Evolutionary conservation across 2,797 vertebrate genomes (phyloP), one percentile per base, ranked within the genome.

Genomic region (Hemitrygon akajei): DNA sequence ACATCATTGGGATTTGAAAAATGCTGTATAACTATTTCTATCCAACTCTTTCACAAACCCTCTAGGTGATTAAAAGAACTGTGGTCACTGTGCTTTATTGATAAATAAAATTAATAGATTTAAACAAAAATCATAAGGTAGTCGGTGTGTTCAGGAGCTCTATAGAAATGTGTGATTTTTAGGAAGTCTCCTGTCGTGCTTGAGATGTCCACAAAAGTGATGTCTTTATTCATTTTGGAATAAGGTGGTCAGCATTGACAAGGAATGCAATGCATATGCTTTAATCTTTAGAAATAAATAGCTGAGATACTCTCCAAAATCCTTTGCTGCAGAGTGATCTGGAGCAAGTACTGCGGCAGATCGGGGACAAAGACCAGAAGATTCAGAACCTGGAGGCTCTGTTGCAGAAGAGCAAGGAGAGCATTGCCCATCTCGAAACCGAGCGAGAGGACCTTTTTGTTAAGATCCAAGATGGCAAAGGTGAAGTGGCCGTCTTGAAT

Each of bases 301-400:
- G 58, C 30, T 16, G 27, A 1, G 12, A 30, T 89, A 16, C 20
- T 37, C 3, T 69, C n/a, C 34, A 34, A 12, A 25, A 0, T 12
- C 40, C 75, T 95, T 93, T 95, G 10, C 37, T 96, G 94, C 94
- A 99, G 99, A 99, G 98, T 94, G 99, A 99, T 96, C 95, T 99
- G 96, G 99, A 99, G 94, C 99, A 99, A 97, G 99, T 99, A 25
- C 94, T 99, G 94, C 98, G 99, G 95, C 99, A 99, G 96, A 99
- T 99, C 94, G 98, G 99, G 30, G 99, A 99, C 95, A 99, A 99
- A 94, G 99, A 99, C 96, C 99, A 99, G 97, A 99, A 99, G 96
- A 99, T 99, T 94, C 99, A 99, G 96, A 99, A 99, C 95, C 97
- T 99, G 94, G 99, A 99, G 95, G 99, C 98, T 93, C 96, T 99